phyloP scores from a whole-genome alignment of 1,140 invertebrate species.

The Riptortus pedestris region DNA sequence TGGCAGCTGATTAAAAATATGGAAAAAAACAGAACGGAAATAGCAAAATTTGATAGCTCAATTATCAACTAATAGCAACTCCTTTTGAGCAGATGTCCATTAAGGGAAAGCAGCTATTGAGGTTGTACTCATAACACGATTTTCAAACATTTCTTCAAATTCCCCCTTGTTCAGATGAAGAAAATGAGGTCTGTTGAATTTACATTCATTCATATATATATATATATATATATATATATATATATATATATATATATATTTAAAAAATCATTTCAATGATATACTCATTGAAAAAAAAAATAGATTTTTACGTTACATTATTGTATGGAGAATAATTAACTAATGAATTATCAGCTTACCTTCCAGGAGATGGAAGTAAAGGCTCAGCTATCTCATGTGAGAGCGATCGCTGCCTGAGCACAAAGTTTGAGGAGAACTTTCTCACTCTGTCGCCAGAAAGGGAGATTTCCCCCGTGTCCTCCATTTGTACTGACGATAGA shows the following conservation, averaged over 20 bases:
- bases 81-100: no score
- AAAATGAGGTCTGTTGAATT: not conserved
- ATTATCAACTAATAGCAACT: no score
- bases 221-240: not conserved
- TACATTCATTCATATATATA: not conserved
- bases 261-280: not conserved
- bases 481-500: constrained; percentile 55
- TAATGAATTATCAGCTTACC: not conserved
- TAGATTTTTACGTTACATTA: no score
- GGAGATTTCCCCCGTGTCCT: constrained; percentile 42
- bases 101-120: not conserved
- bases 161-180: not conserved
- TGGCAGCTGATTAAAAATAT: no score
- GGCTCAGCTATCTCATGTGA: constrained; percentile 18
- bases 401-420: constrained; percentile 12
- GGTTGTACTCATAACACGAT: not conserved
- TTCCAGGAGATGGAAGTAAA: constrained; percentile 9
- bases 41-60: not conserved
- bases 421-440: constrained; percentile 13
- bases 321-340: not conserved
- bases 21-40: not conserved
- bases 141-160: not conserved
- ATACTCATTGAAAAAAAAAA: not conserved
- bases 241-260: not conserved
- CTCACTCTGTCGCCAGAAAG: not conserved